A percentile compares a stretch with the other conserved stretches of the same genome.
Conservation (phyloP, 2,888 invertebrate species). For the Lapara coniferarum region DNA sequence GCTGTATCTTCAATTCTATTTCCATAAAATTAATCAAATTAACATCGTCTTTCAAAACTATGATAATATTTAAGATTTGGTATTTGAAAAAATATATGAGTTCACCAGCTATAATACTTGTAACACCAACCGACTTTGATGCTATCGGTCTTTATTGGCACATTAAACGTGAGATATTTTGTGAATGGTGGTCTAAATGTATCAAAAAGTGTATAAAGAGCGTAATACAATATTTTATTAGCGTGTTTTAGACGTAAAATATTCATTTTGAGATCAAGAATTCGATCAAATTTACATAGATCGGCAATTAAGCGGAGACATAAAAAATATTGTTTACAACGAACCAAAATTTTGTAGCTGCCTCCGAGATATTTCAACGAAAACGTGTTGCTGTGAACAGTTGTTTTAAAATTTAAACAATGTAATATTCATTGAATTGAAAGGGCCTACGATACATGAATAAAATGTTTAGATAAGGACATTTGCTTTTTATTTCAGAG, state of each 20-base stretch:
- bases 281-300: conserved; percentile 13
- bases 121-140: conserved; percentile 11
- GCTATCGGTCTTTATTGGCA: conserved; percentile 11
- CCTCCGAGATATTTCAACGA: conserved; percentile 1
- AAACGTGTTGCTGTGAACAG: conserved; percentile 10
- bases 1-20: neutral
- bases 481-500: too few relatives aligned
- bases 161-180: conserved; percentile 1
- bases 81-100: conserved; percentile 6
- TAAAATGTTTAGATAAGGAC: too few relatives aligned
- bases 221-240: conserved; percentile 10
- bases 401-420: conserved; percentile 28
- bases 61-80: neutral
- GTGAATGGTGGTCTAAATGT: conserved; percentile 12
- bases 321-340: conserved; percentile 18
- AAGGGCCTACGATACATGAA: neutral
- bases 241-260: neutral
- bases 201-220: conserved; percentile 19
- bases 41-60: neutral
- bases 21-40: neutral
- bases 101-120: conserved; percentile 4
- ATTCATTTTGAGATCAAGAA: conserved; percentile 21
- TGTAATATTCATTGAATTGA: neutral
- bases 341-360: neutral
- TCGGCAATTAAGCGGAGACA: conserved; percentile 1